Percentiles rank a stretch among this genome's conserved stretches.
Conservation (phyloP, 2,888 invertebrate genomes). For the Leptogaster cylindrica region DNA sequence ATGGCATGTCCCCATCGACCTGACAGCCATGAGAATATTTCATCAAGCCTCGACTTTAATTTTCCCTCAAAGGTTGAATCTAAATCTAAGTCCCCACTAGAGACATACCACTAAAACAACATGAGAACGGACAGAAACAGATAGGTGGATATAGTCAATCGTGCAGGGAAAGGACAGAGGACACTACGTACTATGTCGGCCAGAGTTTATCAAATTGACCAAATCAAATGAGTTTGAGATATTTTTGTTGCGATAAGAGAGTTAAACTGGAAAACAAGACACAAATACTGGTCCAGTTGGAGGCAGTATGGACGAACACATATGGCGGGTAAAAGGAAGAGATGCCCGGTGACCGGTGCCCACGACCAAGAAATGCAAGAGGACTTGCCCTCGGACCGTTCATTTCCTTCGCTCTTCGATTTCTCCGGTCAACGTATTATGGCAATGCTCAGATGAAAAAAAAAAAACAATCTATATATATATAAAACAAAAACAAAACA, state of each 20-base stretch:
- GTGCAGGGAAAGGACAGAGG: slow-evolving; percentile 23
- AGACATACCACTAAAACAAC: slow-evolving; percentile 5
- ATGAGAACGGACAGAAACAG: slow-evolving; percentile 2
- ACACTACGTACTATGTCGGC: slow-evolving; percentile 19
- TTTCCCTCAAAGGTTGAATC: slow-evolving; percentile 36
- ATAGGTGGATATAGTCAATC: slow-evolving; percentile 33
- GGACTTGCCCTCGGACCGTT: not conserved
- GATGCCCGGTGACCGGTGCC: not conserved
- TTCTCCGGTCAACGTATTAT: not conserved
- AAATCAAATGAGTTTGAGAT: slow-evolving; percentile 52
- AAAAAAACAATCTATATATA: too few species aligned
- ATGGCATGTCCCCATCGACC: slow-evolving; percentile 39
- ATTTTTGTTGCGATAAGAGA: slow-evolving; percentile 49
- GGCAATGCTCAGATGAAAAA: not conserved
- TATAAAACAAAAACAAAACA: slow-evolving; percentile 41
- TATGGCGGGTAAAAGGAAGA: not conserved
- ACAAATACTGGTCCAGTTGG: slow-evolving; percentile 18
- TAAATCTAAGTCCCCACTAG: slow-evolving; percentile 32
- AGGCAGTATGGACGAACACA: not conserved
- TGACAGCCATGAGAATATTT: slow-evolving; percentile 38
- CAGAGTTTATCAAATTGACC: slow-evolving; percentile 50
- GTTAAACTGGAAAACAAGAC: slow-evolving; percentile 35
- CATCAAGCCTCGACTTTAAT: slow-evolving; percentile 35
- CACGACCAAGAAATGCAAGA: slow-evolving; percentile 24
- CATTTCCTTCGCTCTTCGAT: not conserved